phyloP scores from a whole-genome alignment of 2,888 invertebrate genomes.

The Andrena chrysosceles region DNA sequence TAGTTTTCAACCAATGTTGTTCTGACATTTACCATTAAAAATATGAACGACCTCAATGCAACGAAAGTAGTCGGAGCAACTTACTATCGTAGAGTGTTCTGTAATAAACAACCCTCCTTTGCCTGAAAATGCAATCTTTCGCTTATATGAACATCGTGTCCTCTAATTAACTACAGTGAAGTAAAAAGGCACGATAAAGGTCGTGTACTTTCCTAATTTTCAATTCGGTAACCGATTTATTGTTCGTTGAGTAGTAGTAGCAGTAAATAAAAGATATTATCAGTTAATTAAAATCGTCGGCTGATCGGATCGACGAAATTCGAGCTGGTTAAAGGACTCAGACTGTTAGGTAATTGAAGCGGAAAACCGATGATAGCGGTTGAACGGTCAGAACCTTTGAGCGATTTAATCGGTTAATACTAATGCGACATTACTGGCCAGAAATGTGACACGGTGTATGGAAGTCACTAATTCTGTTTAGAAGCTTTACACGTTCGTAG shows the following conservation, averaged over 20 bases:
- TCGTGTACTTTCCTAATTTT: neutral
- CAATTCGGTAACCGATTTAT: neutral
- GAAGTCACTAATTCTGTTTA: conserved; percentile 34
- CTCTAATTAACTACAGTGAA: neutral
- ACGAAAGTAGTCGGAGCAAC: no score
- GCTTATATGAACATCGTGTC: no score
- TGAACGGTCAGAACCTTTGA: conserved; percentile 47
- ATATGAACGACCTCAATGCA: no score
- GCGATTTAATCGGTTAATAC: conserved; percentile 53
- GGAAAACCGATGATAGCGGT: conserved; percentile 52
- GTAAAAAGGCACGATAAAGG: neutral
- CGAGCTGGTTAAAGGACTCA: conserved; percentile 44
- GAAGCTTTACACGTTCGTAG: conserved; percentile 22
- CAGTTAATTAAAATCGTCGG: conserved; percentile 28
- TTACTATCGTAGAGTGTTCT: no score
- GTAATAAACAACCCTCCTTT: no score
- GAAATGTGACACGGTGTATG: conserved; percentile 30
- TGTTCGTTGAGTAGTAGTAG: neutral
- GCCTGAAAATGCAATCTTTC: no score
- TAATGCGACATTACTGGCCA: conserved; percentile 46
- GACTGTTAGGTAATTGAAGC: conserved; percentile 41
- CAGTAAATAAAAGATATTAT: conserved; percentile 24
- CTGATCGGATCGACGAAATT: conserved; percentile 43
- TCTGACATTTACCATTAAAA: no score
- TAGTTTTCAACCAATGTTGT: no score